These are phyloP conservation scores for Leucopsar rothschildi DNA, from an alignment of 2,113 vertebrate species.

Conservation along the genomic window DNA sequence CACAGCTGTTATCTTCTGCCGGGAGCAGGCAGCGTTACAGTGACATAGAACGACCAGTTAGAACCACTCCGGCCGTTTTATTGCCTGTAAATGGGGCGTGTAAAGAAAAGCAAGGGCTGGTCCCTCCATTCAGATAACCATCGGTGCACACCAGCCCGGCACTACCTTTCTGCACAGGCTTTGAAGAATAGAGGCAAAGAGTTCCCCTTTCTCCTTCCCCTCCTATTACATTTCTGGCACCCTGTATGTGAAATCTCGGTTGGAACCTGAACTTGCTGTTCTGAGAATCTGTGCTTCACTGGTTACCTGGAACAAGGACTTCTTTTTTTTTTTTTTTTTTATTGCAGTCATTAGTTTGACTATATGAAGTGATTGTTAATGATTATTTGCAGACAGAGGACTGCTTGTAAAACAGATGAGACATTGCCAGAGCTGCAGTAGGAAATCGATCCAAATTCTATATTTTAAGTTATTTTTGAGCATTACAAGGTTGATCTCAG, in stretches of 20 bases:
- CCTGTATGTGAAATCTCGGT: neutral
- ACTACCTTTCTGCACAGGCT: neutral
- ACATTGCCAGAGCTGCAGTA: slow-evolving; percentile 1
- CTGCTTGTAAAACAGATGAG: neutral
- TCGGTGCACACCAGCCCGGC: neutral
- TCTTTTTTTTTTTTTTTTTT: neutral
- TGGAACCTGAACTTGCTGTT: slow-evolving; percentile 51
- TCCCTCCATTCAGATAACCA: neutral
- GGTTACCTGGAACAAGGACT: slow-evolving; percentile 55
- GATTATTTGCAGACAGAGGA: slow-evolving; percentile 7
- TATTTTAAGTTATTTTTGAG: slow-evolving; percentile 23
- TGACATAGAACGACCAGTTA: slow-evolving; percentile 5
- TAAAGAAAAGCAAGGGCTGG: neutral
- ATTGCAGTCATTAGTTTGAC: slow-evolving; percentile 56
- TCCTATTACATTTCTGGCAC: slow-evolving; percentile 27
- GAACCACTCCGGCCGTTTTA: slow-evolving; percentile 39
- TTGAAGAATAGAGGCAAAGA: slow-evolving; percentile 32
- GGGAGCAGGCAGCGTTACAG: slow-evolving; percentile 32
- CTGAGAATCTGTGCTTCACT: slow-evolving; percentile 18
- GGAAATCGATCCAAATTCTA: slow-evolving; percentile 43
- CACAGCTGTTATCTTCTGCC: slow-evolving; percentile 51
- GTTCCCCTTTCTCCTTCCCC: neutral
- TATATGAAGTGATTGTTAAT: slow-evolving; percentile 60
- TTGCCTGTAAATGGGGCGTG: slow-evolving; percentile 8
- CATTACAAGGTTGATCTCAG: neutral